A percentile compares a stretch with the other conserved stretches of the same genome.
These are phyloP conservation scores for Eulemur macaco DNA, from an alignment of 2,113 vertebrate genomes.

Conservation along the genomic window DNA sequence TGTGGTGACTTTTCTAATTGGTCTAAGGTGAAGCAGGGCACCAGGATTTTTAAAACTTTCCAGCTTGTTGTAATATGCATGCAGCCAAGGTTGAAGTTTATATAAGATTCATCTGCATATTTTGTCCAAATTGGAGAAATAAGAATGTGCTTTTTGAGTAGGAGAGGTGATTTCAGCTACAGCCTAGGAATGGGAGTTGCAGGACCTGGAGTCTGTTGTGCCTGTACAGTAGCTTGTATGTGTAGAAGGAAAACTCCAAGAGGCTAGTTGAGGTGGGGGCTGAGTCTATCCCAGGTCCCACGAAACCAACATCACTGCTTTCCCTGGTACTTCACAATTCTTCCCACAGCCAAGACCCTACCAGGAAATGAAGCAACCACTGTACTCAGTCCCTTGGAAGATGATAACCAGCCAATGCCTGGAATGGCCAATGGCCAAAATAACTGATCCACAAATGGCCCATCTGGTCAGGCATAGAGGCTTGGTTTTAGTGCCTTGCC, in stretches of 20 bases:
- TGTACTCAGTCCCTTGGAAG: conserved; percentile 20
- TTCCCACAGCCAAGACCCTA: background rate
- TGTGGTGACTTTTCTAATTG: background rate
- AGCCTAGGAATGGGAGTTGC: background rate
- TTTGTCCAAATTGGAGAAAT: background rate
- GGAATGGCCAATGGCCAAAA: conserved; percentile 49
- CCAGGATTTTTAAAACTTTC: background rate
- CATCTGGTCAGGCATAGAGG: conserved; percentile 46
- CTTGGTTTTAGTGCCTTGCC: background rate
- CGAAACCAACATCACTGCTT: background rate
- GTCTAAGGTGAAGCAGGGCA: background rate
- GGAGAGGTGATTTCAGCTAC: background rate
- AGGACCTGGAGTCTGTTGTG: background rate
- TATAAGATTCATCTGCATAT: background rate
- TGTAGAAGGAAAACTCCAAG: background rate
- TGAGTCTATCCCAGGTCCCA: background rate
- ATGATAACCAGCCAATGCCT: conserved; percentile 23
- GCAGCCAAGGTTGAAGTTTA: background rate
- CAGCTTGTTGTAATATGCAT: background rate
- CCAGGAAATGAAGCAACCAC: background rate
- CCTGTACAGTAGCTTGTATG: accelerated
- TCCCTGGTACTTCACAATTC: background rate
- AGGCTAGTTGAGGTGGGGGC: too few relatives aligned
- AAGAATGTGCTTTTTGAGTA: background rate
- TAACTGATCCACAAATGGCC: conserved; percentile 58